Evolutionary conservation across 2,888 invertebrate species (phyloP).

Genomic region (Morpho helenor): DNA sequence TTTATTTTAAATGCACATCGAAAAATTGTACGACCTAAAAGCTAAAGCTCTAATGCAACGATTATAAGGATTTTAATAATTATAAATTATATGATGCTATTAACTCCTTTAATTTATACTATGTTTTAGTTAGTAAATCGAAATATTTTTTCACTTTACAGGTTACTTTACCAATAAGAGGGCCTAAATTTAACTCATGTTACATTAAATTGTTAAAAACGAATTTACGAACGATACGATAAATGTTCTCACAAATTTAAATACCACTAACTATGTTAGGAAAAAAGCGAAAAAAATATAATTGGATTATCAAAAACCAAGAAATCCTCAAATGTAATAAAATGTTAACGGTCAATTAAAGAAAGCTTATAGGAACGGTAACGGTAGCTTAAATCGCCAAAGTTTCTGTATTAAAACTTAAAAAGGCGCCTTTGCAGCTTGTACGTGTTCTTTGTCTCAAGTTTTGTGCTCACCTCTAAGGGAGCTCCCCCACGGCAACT

Average conservation of each 20-base stretch:
- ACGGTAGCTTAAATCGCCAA: constrained; percentile 21
- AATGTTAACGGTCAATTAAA: constrained; percentile 14
- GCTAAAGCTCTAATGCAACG: no score
- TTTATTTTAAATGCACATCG: no score
- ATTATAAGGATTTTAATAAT: no score
- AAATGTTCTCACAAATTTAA: background rate
- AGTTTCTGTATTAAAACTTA: constrained; percentile 46
- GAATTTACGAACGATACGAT: no score
- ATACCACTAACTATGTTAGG: background rate
- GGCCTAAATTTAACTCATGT: no score
- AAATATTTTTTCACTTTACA: no score
- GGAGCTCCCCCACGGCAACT: constrained; percentile 68
- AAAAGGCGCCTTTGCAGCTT: constrained; percentile 62
- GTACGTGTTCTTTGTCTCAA: constrained; percentile 74
- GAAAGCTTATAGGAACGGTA: constrained; percentile 18
- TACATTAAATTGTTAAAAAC: no score
- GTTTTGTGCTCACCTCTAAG: constrained; percentile 69
- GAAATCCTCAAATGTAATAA: background rate
- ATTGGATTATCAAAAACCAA: constrained; percentile 3
- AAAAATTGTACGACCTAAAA: no score
- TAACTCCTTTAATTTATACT: no score
- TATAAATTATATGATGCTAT: no score
- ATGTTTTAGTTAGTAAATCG: no score
- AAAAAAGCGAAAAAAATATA: background rate
- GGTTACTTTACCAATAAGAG: no score